A percentile compares a stretch with the other conserved stretches of the same genome.
phyloP scores from a whole-genome alignment of 2,888 invertebrate species.

The Chesias legatella region DNA sequence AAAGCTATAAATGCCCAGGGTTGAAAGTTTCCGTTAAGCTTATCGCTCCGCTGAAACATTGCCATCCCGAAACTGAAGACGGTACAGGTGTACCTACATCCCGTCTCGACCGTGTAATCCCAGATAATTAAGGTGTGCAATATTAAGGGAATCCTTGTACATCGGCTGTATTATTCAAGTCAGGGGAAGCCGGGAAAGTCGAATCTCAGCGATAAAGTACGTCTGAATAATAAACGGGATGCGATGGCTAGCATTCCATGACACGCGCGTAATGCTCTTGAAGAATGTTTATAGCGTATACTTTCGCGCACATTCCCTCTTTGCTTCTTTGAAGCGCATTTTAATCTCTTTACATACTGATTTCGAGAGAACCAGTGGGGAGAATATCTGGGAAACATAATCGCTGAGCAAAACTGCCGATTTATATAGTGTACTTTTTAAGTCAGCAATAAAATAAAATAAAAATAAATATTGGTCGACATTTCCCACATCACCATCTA shows the following conservation, averaged over 20 bases:
- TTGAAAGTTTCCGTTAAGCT: conserved; percentile 3
- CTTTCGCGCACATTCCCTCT: too few species aligned
- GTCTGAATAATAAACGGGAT: conserved; percentile 27
- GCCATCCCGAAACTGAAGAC: conserved; percentile 12
- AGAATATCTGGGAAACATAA: too few species aligned
- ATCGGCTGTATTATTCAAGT: conserved; percentile 48
- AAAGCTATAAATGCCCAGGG: too few species aligned
- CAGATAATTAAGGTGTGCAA: conserved; percentile 47
- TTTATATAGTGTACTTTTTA: too few species aligned
- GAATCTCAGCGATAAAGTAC: conserved; percentile 36
- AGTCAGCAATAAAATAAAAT: too few species aligned
- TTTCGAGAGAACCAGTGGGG: too few species aligned
- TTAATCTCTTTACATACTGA: too few species aligned
- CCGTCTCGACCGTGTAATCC: conserved; percentile 36
- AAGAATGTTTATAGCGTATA: too few species aligned
- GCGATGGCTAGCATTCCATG: conserved; percentile 21
- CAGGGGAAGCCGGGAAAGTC: conserved; percentile 25
- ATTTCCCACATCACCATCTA: too few species aligned
- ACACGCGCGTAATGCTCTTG: background rate
- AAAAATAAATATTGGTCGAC: too few species aligned
- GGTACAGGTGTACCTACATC: conserved; percentile 32
- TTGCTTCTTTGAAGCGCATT: too few species aligned
- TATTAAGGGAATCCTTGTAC: conserved; percentile 40
- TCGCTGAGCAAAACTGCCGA: too few species aligned
- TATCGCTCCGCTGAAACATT: conserved; percentile 3